Base-by-base conservation (phyloP, 2,888 invertebrate species). In the Napeogenes sylphis region DNA sequence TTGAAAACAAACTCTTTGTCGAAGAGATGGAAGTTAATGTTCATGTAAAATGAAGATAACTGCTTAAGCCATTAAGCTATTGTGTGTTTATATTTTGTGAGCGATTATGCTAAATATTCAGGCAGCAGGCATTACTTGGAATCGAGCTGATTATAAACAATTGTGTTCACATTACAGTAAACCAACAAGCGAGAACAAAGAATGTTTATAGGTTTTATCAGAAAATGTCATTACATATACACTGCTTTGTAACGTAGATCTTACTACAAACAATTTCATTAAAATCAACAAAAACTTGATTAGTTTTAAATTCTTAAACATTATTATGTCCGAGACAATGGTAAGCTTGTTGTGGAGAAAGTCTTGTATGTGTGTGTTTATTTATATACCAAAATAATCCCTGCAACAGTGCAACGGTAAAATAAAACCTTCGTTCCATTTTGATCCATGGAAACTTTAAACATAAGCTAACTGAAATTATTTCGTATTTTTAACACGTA, bases 171-270 rank as follows among this genome's bases (percentile, higher is more conserved):
- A 76, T 81, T 78, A 78, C 81, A 73, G 74, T 78, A 81, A 82
- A 73, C 73, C 72, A 75, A 81, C 81, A 77, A 74, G 69, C 67
- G 71, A 76, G 84, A 87, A 88, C 88, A 88, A 89, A 86, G 87
- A 79, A 74, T 81, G 88, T 88, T 87, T 88, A 73, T 74, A 84
- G 85, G 82, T 82, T 83, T 83, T 80, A 83, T 81, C 81, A 79
- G 84, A 85, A 83, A 84, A 81, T 80, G 78, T 76, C 79, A 82
- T 81, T 81, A 79, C 79, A 78, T 75, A 72, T 72, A 71, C 74
- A 82, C 78, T 76, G 82, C 82, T 82, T 82, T 80, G 80, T 56
- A 57, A 59, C 45, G 55, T 61, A 82, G 81, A 81, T 82, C 77
- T 71, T 72, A 71, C 67, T 70, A 71, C 73, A 73, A 73, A 73